Evolutionary conservation across 1,140 invertebrate species (phyloP).

Genomic region (Stegodyphus mimosarum): DNA sequence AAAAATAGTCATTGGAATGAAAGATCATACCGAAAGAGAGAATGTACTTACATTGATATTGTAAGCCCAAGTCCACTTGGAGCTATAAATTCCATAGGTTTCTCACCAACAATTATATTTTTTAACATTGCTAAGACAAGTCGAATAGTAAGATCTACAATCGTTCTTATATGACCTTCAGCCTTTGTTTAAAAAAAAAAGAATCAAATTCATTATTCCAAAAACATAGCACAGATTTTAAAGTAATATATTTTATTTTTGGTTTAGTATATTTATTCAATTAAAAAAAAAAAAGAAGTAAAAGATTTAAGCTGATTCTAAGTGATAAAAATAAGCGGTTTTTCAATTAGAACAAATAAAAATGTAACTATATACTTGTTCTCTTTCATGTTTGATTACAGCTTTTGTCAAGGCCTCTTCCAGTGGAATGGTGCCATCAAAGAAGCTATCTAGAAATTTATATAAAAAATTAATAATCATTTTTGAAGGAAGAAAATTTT

Average conservation of each 20-base stretch:
- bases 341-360: no score
- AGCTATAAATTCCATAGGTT: conserved; percentile 64
- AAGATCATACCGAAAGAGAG: no score
- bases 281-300: no score
- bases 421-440: conserved; percentile 64
- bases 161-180: conserved; percentile 63
- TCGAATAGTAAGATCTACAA: conserved; percentile 64
- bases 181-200: conserved; percentile 39
- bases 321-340: no score
- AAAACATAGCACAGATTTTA: no score
- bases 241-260: no score
- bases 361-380: conserved; percentile 15
- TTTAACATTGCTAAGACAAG: conserved; percentile 64
- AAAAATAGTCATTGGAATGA: no score
- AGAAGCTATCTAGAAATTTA: conserved; percentile 63
- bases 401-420: conserved; percentile 64
- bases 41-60: conserved; percentile 64
- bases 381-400: conserved; percentile 63
- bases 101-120: conserved; percentile 65
- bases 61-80: conserved; percentile 64
- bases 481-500: neutral
- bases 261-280: no score
- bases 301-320: no score
- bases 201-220: no score
- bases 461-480: neutral